Base-by-base conservation (phyloP, 30 jellyfish, hydroid and myxozoan species). In the Cassiopea andromeda region DNA sequence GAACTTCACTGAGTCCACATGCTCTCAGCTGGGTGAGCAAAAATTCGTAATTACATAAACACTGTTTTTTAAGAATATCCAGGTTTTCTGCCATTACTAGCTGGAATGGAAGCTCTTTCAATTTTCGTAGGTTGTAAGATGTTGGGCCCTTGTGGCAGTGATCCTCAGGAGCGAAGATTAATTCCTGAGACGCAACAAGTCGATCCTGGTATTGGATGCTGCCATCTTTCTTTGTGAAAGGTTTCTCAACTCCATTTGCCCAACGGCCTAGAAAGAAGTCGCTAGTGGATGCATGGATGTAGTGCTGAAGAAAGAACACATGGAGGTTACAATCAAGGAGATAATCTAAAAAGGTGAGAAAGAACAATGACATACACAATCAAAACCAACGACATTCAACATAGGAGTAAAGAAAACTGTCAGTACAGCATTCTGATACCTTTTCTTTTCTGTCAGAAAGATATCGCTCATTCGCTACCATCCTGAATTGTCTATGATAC, bases 401-500 rank as follows among this genome's bases (percentile, higher is more conserved):
- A 68, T 1, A 4, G 58, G 1, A 15, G 89, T 14, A 5, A 14
- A 3, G 19, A 66, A 14, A 66, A 14, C 15, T 66, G 43, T 19
- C 8, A 4, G 75, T 10, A 54, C 12, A 10, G 64, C 7, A 3
- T 6, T 54, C 64, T 54, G 12, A 54, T 54, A 75, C 95, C 91
- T 47, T 71, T 78, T 85, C 94, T 46, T 84, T 60, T 59, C 43
- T 43, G 59, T 85, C 88, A 1, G 91, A 68, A 73, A 85, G 88
- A 74, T 87, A 93, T 72, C 98, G 54, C 74, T 93, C 97, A 9
- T 7, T 78, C 19, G 98, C 98, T 3, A 97, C 90, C 48, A 87
- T 94, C n/a, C 64, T 60, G 83, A 93, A 87, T 71, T 93, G 98
- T 44, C 97, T 92, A 82, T 93, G 98, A 83, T 88, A 87, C 97